These are phyloP conservation scores for Pterocles gutturalis DNA, from an alignment of 2,113 vertebrate species.

Conservation along the genomic window DNA sequence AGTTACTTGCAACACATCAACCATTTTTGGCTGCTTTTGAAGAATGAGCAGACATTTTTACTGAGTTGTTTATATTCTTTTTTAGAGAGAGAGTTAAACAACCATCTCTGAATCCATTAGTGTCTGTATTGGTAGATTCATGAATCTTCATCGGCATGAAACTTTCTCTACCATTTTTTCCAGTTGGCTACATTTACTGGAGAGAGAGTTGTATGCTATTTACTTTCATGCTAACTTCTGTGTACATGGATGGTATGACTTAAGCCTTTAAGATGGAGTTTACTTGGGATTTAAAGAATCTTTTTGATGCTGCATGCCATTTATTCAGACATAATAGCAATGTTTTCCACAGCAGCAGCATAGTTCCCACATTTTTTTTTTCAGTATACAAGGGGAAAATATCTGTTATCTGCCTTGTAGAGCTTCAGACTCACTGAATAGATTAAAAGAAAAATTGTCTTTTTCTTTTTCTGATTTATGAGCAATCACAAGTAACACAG, in stretches of 20 bases:
- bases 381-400: neutral
- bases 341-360: neutral
- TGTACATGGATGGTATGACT: neutral
- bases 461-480: slow-evolving; percentile 5
- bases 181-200: neutral
- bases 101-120: neutral
- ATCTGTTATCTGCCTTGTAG: neutral
- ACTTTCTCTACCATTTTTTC: neutral
- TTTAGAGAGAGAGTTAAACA: neutral
- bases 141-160: neutral
- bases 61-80: neutral
- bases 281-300: neutral
- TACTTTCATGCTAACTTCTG: neutral
- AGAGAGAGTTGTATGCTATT: neutral
- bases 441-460: neutral
- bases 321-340: neutral
- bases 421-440: neutral
- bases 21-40: neutral
- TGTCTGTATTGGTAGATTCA: neutral
- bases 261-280: neutral
- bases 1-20: neutral
- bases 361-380: neutral
- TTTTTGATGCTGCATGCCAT: neutral
- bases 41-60: neutral
- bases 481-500: neutral